phyloP scores from a whole-genome alignment of 2,113 vertebrate genomes.

The Neolamprologus sp. region DNA sequence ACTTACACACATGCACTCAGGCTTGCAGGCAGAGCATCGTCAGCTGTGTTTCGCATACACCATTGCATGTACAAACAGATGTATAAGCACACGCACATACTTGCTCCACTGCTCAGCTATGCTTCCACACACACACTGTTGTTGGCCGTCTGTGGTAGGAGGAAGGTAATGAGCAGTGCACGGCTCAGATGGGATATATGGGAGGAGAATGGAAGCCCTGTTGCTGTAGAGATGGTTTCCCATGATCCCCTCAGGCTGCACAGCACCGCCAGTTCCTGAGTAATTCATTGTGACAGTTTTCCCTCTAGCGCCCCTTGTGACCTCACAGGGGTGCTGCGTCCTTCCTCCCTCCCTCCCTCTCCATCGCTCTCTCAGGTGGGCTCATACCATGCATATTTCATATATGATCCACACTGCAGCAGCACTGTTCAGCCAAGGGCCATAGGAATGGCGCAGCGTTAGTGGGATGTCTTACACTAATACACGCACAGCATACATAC shows the following conservation, averaged over 20 bases:
- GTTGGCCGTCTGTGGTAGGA: not conserved
- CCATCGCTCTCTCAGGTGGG: not conserved
- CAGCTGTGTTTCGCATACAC: not conserved
- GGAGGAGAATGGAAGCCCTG: not conserved
- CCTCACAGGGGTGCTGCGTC: not conserved
- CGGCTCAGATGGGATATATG: not conserved
- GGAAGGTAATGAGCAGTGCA: conserved; percentile 25
- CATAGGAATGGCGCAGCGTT: not conserved
- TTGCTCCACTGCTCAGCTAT: not conserved
- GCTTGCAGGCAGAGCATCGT: not conserved
- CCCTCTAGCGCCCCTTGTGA: conserved; percentile 23
- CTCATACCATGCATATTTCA: conserved; percentile 62
- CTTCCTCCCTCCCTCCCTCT: not conserved
- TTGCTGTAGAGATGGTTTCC: conserved; percentile 30
- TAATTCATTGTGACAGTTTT: conserved; percentile 26
- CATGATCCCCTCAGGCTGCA: not conserved
- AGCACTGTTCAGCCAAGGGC: conserved; percentile 16
- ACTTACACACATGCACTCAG: not conserved
- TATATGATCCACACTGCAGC: conserved; percentile 24
- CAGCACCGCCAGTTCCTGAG: not conserved
- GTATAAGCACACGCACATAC: not conserved
- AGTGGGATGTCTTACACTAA: not conserved
- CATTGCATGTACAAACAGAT: not conserved
- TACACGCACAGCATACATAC: not conserved
- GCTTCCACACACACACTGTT: not conserved